Evolutionary conservation across 1,140 invertebrate genomes (phyloP).

Genomic region (Bacillus rossius): DNA sequence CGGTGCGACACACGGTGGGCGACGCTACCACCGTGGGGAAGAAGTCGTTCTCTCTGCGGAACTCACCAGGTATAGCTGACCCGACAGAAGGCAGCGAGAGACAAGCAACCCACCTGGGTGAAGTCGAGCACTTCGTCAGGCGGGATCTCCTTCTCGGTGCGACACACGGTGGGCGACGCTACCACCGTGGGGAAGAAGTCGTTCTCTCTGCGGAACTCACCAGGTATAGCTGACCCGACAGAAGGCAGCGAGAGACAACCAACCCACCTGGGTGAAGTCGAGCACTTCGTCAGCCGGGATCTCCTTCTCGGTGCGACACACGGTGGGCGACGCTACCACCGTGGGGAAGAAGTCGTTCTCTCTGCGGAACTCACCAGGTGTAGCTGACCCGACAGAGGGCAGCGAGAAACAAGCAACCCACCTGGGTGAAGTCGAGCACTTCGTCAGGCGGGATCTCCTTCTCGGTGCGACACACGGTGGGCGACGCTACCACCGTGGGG

Average conservation of each 20-base stretch:
- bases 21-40: constrained; percentile 82
- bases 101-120: too few species aligned
- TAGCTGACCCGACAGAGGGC: too few species aligned
- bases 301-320: constrained; percentile 53
- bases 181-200: constrained; percentile 71
- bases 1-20: constrained; percentile 55
- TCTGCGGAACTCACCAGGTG: constrained; percentile 75
- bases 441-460: constrained; percentile 61
- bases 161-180: constrained; percentile 65
- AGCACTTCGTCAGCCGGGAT: constrained; percentile 61
- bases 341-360: constrained; percentile 70
- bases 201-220: constrained; percentile 75
- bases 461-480: constrained; percentile 51
- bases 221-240: too few species aligned
- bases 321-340: constrained; percentile 76
- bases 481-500: constrained; percentile 81
- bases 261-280: constrained; percentile 63
- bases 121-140: constrained; percentile 72
- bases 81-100: too few species aligned
- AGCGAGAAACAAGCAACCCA: too few species aligned
- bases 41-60: constrained; percentile 63
- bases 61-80: too few species aligned
- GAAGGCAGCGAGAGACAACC: too few species aligned
- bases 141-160: constrained; percentile 54
- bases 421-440: constrained; percentile 63